These are phyloP conservation scores for Diabrotica balteata DNA, from an alignment of 2,888 invertebrate species.

Conservation along the genomic window DNA sequence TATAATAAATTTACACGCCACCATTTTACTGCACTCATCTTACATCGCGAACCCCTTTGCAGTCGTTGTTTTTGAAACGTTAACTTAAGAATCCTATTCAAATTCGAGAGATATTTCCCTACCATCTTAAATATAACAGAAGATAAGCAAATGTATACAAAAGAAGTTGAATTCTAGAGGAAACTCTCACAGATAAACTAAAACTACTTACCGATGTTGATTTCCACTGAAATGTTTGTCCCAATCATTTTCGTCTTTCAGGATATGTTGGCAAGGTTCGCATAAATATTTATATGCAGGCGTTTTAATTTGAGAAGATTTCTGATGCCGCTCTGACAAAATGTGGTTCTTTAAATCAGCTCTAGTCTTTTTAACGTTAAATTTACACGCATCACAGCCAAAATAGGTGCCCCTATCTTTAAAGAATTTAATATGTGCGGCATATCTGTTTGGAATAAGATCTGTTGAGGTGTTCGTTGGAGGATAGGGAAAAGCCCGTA, in stretches of 20 bases:
- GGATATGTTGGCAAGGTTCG: constrained; percentile 48
- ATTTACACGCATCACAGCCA: constrained; percentile 41
- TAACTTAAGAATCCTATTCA: too few species aligned
- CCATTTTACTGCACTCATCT: too few species aligned
- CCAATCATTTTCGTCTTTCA: constrained; percentile 44
- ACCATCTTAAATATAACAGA: too few species aligned
- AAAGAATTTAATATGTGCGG: constrained; percentile 37
- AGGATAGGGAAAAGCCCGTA: constrained; percentile 38
- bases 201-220: constrained; percentile 34
- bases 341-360: constrained; percentile 41
- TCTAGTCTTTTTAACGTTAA: constrained; percentile 28
- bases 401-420: constrained; percentile 20
- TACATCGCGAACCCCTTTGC: too few species aligned
- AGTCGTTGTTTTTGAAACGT: too few species aligned
- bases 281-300: constrained; percentile 48
- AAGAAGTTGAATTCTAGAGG: too few species aligned
- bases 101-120: too few species aligned
- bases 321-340: constrained; percentile 24
- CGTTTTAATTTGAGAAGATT: constrained; percentile 16
- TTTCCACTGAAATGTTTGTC: constrained; percentile 42
- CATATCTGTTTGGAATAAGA: constrained; percentile 42
- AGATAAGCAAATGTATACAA: too few species aligned
- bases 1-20: too few species aligned
- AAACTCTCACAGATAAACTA: too few species aligned
- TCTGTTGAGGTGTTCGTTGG: constrained; percentile 32